These are phyloP conservation scores for Stictocephala bisonia DNA, from an alignment of 2,888 invertebrate genomes.

Conservation along the genomic window DNA sequence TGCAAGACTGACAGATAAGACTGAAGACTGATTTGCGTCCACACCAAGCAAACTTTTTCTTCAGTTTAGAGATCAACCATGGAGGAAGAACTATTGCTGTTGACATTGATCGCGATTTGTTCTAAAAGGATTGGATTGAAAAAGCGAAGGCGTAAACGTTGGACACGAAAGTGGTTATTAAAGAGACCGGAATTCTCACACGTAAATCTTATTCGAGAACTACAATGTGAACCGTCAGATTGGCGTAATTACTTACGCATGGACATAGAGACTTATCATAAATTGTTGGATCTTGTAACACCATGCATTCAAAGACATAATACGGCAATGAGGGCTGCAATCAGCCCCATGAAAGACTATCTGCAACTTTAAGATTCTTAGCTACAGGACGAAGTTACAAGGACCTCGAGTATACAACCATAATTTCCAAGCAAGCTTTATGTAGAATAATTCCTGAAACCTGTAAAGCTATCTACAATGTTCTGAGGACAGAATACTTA, in stretches of 20 bases:
- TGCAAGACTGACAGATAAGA: too few relatives aligned
- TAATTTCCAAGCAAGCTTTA: slow-evolving; percentile 14
- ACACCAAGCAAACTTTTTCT: too few relatives aligned
- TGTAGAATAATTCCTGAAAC: slow-evolving; percentile 17
- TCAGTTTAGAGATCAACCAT: too few relatives aligned
- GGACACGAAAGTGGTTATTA: slow-evolving; percentile 4
- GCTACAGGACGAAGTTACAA: slow-evolving; percentile 21
- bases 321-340: not conserved
- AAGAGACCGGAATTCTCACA: slow-evolving; percentile 24
- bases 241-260: slow-evolving; percentile 25
- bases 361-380: slow-evolving; percentile 20
- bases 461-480: slow-evolving; percentile 25
- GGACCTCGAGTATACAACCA: slow-evolving; percentile 7
- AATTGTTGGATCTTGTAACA: slow-evolving; percentile 34
- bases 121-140: too few relatives aligned
- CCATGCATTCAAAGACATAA: slow-evolving; percentile 18
- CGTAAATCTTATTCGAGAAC: slow-evolving; percentile 28
- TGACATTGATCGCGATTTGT: too few relatives aligned
- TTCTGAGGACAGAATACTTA: slow-evolving; percentile 1
- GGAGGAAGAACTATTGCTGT: too few relatives aligned
- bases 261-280: slow-evolving; percentile 18
- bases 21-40: too few relatives aligned
- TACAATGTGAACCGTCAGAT: slow-evolving; percentile 21
- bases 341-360: too few relatives aligned
- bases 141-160: slow-evolving; percentile 28